phyloP scores from a whole-genome alignment of 2,113 vertebrate genomes.

The Balaenoptera acutorostrata region DNA sequence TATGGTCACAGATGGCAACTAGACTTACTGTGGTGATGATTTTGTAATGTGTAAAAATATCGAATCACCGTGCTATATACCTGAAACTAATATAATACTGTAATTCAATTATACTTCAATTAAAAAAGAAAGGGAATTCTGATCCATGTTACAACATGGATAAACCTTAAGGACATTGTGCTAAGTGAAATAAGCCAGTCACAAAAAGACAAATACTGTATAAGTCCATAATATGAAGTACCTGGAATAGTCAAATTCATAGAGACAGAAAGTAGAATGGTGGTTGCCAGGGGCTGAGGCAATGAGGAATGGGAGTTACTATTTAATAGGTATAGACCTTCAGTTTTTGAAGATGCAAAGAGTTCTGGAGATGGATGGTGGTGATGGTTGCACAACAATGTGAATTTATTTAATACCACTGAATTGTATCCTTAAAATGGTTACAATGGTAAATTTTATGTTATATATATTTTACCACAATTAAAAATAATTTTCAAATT shows the following conservation, averaged over 20 bases:
- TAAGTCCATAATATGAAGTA: background rate
- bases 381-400: background rate
- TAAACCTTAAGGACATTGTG: background rate
- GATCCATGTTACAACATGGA: background rate
- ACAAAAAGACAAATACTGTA: background rate
- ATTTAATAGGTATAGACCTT: background rate
- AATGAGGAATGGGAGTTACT: background rate
- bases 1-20: background rate
- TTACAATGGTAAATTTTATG: background rate
- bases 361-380: background rate
- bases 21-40: background rate
- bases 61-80: background rate
- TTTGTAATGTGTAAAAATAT: background rate
- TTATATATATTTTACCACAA: background rate
- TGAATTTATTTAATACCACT: background rate
- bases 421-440: background rate
- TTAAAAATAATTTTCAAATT: background rate
- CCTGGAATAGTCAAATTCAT: background rate
- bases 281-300: background rate
- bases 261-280: background rate
- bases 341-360: background rate
- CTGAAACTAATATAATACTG: background rate
- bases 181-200: background rate
- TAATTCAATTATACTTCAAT: background rate
- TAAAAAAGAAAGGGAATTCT: conserved; percentile 1